phyloP scores from a whole-genome alignment of 2,888 invertebrate genomes.

The Colletes collaris region DNA sequence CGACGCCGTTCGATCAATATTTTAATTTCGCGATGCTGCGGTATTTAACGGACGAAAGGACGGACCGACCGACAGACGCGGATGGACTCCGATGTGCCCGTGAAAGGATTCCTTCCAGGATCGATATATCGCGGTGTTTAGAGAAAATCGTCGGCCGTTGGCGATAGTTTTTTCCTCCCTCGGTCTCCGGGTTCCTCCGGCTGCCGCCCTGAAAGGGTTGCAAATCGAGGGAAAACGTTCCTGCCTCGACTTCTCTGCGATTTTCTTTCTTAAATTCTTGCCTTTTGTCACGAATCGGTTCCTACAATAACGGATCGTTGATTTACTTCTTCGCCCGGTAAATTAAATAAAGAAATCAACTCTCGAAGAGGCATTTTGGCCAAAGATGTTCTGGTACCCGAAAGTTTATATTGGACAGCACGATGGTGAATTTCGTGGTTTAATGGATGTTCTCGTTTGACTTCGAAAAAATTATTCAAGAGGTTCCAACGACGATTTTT shows the following conservation, averaged over 20 bases:
- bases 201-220: conserved; percentile 6
- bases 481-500: background rate
- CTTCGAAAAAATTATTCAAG: too few species aligned
- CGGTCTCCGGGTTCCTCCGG: background rate
- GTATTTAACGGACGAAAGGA: conserved; percentile 80
- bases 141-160: conserved; percentile 36
- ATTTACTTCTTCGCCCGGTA: background rate
- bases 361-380: too few species aligned
- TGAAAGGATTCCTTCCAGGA: conserved; percentile 63
- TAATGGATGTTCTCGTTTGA: too few species aligned
- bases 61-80: conserved; percentile 70
- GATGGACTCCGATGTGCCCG: conserved; percentile 57
- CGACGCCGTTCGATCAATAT: conserved; percentile 81
- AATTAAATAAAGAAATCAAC: too few species aligned
- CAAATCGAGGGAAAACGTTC: conserved; percentile 24
- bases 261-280: background rate
- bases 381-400: too few species aligned
- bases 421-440: too few species aligned
- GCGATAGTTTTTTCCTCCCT: conserved; percentile 8
- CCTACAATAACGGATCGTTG: background rate
- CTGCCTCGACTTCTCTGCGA: background rate
- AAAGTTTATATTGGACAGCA: too few species aligned
- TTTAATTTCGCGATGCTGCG: conserved; percentile 83
- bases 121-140: conserved; percentile 54
- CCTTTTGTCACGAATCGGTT: background rate